Percentiles rank a stretch among this genome's conserved stretches.
Conservation (phyloP, 2,113 vertebrate species). For the Vulpes vulpes region DNA sequence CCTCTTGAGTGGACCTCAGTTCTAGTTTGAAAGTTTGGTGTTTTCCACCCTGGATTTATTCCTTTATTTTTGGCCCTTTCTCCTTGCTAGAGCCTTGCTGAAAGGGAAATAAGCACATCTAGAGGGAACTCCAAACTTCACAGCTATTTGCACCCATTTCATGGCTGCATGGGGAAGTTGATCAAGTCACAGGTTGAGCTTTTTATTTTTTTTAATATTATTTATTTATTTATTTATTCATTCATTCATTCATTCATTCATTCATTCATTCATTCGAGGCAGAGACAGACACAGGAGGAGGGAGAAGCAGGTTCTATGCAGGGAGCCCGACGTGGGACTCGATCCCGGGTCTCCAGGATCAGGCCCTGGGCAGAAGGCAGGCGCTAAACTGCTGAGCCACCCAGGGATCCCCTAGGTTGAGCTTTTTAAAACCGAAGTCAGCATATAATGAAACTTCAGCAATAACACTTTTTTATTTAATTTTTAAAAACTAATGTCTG, state of each 20-base stretch:
- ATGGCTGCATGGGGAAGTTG: not conserved
- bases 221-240: too few species aligned
- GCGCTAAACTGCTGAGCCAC: too few species aligned
- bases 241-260: too few species aligned
- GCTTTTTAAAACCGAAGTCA: not conserved
- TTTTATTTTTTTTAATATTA: not conserved
- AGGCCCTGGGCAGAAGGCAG: too few species aligned
- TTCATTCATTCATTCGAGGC: too few species aligned
- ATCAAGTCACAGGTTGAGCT: not conserved
- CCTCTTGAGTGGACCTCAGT: not conserved
- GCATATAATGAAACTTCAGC: not conserved
- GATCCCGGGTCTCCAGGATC: too few species aligned
- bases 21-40: conserved; percentile 18
- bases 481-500: not conserved
- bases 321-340: too few species aligned
- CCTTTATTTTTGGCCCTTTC: not conserved
- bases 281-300: too few species aligned
- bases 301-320: too few species aligned
- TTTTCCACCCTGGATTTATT: conserved; percentile 32
- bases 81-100: not conserved
- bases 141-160: not conserved
- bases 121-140: not conserved
- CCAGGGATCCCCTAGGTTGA: too few species aligned
- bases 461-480: not conserved
- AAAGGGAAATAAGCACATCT: not conserved